Conservation (phyloP, 2,888 invertebrate genomes). For the Erpobdella octoculata region DNA sequence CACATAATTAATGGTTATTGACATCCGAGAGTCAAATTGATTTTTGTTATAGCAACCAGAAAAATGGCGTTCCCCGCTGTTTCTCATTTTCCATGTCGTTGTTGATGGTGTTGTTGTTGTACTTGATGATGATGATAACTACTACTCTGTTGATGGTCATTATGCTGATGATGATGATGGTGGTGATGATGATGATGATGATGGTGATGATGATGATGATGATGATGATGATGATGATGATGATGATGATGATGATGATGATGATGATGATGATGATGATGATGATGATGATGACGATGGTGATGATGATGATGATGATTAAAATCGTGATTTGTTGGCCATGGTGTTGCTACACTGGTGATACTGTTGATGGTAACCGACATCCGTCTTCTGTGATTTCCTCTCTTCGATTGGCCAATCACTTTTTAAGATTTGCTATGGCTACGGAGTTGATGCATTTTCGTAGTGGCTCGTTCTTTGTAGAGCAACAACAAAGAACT, state of each 20-base stretch:
- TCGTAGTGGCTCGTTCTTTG: too few species aligned
- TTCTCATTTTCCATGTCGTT: background rate
- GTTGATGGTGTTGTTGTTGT: background rate
- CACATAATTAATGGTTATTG: background rate
- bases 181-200: background rate
- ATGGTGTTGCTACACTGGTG: too few species aligned
- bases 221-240: background rate
- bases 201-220: background rate
- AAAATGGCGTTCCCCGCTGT: too few species aligned
- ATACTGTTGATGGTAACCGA: too few species aligned
- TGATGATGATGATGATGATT: background rate
- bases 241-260: constrained; percentile 11
- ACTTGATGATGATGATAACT: background rate
- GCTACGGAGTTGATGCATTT: too few species aligned
- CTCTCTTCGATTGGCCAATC: too few species aligned
- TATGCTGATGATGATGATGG: background rate
- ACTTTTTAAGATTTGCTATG: too few species aligned
- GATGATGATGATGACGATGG: constrained; percentile 3
- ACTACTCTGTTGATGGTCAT: background rate
- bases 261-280: constrained; percentile 3
- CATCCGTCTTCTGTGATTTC: too few species aligned
- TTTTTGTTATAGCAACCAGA: too few species aligned
- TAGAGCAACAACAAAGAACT: too few species aligned
- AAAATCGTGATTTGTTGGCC: background rate
- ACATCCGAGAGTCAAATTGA: background rate